Conservation (phyloP, 2,888 invertebrate genomes). For the Leptothorax acervorum region DNA sequence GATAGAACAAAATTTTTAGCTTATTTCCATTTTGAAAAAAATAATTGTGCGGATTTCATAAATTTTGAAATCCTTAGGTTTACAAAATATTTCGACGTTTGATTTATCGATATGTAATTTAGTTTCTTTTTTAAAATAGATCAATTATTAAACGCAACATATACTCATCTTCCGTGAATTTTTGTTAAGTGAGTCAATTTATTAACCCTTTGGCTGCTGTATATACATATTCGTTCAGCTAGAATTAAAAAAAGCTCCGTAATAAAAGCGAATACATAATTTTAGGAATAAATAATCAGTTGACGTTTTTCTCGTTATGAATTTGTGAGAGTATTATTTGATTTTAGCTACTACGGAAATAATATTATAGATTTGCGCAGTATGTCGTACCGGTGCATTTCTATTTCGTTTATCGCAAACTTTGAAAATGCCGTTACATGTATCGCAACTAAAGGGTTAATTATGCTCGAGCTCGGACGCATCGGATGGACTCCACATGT, state of each 20-base stretch:
- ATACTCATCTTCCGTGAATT: not conserved
- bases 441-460: slow-evolving; percentile 33
- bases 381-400: slow-evolving; percentile 23
- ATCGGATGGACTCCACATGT: slow-evolving; percentile 33
- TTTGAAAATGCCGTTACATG: not conserved
- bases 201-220: slow-evolving; percentile 17
- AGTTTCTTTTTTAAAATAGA: slow-evolving; percentile 4
- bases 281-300: slow-evolving; percentile 1
- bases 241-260: not conserved
- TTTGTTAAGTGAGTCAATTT: not conserved
- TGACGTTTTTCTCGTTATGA: not conserved
- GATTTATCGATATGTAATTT: not conserved
- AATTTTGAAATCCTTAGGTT: not conserved
- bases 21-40: not conserved
- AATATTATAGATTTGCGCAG: not conserved
- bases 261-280: not conserved
- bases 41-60: not conserved
- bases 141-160: not conserved
- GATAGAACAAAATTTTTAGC: not conserved
- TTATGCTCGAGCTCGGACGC: slow-evolving; percentile 45
- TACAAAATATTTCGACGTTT: not conserved
- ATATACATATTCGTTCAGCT: not conserved
- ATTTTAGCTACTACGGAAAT: slow-evolving; percentile 7
- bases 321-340: slow-evolving; percentile 2
- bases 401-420: slow-evolving; percentile 12